Percentiles rank a stretch among this genome's conserved stretches.
Conservation (phyloP, 2,113 vertebrate genomes). For the Gnathonemus longibarbis region DNA sequence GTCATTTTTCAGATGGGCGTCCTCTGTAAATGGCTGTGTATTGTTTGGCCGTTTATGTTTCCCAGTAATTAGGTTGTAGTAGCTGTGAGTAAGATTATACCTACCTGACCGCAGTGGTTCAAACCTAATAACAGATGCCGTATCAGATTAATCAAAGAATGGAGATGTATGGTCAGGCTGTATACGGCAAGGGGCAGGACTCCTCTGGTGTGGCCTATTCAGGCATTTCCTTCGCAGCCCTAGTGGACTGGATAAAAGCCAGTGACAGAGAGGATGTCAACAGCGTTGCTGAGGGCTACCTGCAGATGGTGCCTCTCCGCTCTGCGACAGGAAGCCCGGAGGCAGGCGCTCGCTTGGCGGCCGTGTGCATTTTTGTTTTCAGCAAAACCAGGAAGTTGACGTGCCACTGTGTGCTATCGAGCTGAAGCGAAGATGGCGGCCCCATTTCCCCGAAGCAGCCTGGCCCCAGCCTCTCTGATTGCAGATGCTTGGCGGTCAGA, state of each 20-base stretch:
- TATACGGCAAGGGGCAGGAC: neutral
- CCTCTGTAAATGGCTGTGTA: neutral
- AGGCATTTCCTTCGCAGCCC: neutral
- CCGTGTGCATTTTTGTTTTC: neutral
- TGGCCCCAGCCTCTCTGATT: neutral
- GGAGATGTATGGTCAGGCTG: neutral
- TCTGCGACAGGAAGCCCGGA: neutral
- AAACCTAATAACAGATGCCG: neutral
- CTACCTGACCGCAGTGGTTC: neutral
- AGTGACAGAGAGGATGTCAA: neutral
- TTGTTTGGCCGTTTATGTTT: neutral
- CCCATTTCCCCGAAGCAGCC: neutral
- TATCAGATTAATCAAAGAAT: neutral
- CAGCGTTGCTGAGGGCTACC: neutral
- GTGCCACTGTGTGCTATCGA: neutral
- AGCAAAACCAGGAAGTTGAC: neutral
- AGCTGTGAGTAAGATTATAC: neutral
- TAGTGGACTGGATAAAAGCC: neutral
- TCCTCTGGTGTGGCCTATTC: neutral
- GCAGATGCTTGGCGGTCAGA: neutral
- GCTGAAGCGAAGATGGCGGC: neutral
- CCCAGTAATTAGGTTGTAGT: neutral
- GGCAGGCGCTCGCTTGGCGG: neutral
- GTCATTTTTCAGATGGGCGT: neutral
- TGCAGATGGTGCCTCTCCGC: neutral